Base-by-base conservation (phyloP, 2,888 invertebrate species). In the Aleiodes alternator region DNA sequence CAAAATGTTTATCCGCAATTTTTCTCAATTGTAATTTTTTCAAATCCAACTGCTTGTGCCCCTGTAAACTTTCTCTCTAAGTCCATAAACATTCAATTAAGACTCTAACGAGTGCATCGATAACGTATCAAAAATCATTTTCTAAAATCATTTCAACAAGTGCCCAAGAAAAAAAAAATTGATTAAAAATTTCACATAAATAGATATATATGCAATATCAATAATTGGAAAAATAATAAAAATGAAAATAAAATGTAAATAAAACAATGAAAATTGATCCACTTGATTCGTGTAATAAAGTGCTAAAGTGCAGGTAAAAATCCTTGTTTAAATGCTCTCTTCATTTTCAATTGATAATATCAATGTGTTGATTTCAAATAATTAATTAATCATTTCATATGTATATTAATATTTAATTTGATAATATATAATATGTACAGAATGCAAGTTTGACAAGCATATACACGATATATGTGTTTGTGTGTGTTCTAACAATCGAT, bases 81-180 rank as follows among this genome's bases (percentile, higher is more conserved):
- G 23, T 64, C 48, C 64, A 64, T 64, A 64, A 64, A 64, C 64
- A 64, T 64, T 64, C 64, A 64, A 48, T 64, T 64, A 48, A 64
- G 64, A 64, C 64, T n/a, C 43, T 64, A 64, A 64, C 64, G 64
- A 64, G 64, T 64, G 64, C 64, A 64, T 43, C 64, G 64, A 64
- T 64, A 53, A n/a, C 16, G 16, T 16, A 29, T 16, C 23, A 29
- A 55, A 6, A 55, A 55, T 3, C 16, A 55, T 55, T 16, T 55
- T 29, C 14, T 29, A 43, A 8, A 9, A 43, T 43, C 43, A 43
- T 59, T 38, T 43, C 48, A 8, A 64, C 43, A 38, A 48, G 64
- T 64, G 64, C 64, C 43, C 12, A 23, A 23, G 23, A 23, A 23
- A 23, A 64, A 64, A 64, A 23, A 43, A 48, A 16, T 64, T 5